A percentile compares a stretch with the other conserved stretches of the same genome.
phyloP scores from a whole-genome alignment of 2,888 invertebrate genomes.

The Notodonta dromedarius region DNA sequence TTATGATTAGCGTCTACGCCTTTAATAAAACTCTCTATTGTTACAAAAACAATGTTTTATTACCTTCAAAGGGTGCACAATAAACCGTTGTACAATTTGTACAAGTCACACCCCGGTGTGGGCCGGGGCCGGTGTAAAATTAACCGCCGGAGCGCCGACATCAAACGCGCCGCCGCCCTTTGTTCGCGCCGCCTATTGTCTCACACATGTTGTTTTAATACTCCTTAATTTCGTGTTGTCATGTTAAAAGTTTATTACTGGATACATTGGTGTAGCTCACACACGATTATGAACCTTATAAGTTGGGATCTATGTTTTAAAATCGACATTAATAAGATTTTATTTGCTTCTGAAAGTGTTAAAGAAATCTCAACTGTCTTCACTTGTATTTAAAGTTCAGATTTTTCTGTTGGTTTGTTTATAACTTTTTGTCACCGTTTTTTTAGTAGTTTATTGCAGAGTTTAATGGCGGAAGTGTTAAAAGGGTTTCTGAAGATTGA shows the following conservation, averaged over 20 bases:
- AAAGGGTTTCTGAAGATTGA: slow-evolving; percentile 61
- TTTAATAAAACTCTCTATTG: background rate
- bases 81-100: slow-evolving; percentile 30
- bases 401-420: slow-evolving; percentile 11
- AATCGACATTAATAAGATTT: background rate
- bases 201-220: slow-evolving; percentile 76
- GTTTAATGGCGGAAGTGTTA: slow-evolving; percentile 69
- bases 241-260: slow-evolving; percentile 77
- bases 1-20: background rate
- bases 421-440: slow-evolving; percentile 28
- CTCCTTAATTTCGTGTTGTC: slow-evolving; percentile 78
- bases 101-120: slow-evolving; percentile 32
- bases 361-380: background rate
- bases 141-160: slow-evolving; percentile 57
- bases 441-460: slow-evolving; percentile 39
- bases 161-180: slow-evolving; percentile 73
- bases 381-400: background rate
- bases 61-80: slow-evolving; percentile 37
- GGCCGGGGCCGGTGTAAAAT: slow-evolving; percentile 66
- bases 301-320: background rate
- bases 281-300: slow-evolving; percentile 41
- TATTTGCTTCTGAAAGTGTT: background rate
- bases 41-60: slow-evolving; percentile 2
- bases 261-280: slow-evolving; percentile 14
- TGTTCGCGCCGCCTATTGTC: slow-evolving; percentile 75